Evolutionary conservation across 2,888 invertebrate species (phyloP), one percentile per base, ranked within the genome.

Genomic region (Macrostomum cliftonense): DNA sequence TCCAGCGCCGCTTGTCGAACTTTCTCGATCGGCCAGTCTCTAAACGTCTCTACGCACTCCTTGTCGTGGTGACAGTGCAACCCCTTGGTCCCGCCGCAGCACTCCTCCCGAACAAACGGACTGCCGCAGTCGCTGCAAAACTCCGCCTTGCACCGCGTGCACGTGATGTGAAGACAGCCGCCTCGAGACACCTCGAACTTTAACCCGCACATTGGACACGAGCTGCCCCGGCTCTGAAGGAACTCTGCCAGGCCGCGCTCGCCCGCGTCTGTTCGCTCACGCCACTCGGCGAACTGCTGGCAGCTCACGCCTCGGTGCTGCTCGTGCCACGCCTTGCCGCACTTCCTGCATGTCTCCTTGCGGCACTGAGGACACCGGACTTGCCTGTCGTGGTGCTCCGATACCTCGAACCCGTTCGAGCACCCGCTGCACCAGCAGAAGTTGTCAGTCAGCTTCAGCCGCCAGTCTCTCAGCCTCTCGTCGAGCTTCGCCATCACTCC

Each of bases 141-240:
- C 70, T 91, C 88, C 79, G 67, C 71, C 63, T 86, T 86, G 74
- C 91, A 93, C 67, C 88, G 86, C 1, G 81, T 82, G 70, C 91
- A 91, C 1, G 85, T 87, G 68, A 91, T 87, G 73, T 91, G 91
- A 88, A 91, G 89, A 68, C 91, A 91, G 19, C 89, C 91, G 54
- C 87, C 86, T 79, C 81, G 72, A 14, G 88, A 83, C 38, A 91
- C 70, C 0, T 84, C 81, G 71, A 85, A 91, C 59, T 82, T 79
- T 71, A 85, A 87, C 70, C 82, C 83, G 73, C 88, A 89, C 60
- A 83, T 81, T 1, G 91, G 91, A 69, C 91, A 93, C 28, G 28
- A 28, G 28, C 28, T 28, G 28, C 28, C 28, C 28, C 28, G 28
- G 9, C 28, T 28, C 28, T 28, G 5, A 4, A 28, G 28, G 28